A percentile compares a stretch with the other conserved stretches of the same genome.
Conservation (phyloP, 2,888 invertebrate species). For the Ochropleura plecta region DNA sequence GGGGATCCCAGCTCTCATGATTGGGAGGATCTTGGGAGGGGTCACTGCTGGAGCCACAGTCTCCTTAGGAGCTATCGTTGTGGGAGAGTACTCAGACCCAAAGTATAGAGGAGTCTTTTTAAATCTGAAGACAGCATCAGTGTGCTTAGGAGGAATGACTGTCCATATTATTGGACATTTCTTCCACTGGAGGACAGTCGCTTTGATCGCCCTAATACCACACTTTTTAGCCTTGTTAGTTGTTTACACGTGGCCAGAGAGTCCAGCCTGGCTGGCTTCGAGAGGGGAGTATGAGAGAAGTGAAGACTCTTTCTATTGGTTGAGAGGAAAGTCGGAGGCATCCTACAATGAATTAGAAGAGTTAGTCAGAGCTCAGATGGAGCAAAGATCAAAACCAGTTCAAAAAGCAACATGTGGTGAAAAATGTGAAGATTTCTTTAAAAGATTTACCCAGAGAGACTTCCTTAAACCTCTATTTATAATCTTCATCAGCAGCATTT, state of each 20-base stretch:
- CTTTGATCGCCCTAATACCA: conserved; percentile 71
- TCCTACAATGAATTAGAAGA: conserved; percentile 71
- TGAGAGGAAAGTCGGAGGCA: conserved; percentile 81
- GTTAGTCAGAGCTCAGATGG: conserved; percentile 73
- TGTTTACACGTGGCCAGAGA: conserved; percentile 89
- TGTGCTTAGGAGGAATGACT: conserved; percentile 74
- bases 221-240: conserved; percentile 69
- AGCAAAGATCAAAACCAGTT: conserved; percentile 42
- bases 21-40: conserved; percentile 74
- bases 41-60: conserved; percentile 72
- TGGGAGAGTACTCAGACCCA: conserved; percentile 81
- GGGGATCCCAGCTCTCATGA: conserved; percentile 68
- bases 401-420: conserved; percentile 42
- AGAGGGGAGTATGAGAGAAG: conserved; percentile 84
- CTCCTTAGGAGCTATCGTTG: conserved; percentile 75
- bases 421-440: conserved; percentile 61
- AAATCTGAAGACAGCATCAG: conserved; percentile 76
- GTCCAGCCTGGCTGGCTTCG: conserved; percentile 91
- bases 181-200: conserved; percentile 74
- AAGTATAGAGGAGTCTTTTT: conserved; percentile 78
- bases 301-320: conserved; percentile 85
- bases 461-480: conserved; percentile 78
- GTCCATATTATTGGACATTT: conserved; percentile 73
- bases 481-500: conserved; percentile 67
- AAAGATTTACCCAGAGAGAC: conserved; percentile 75